Evolutionary conservation across 2,888 invertebrate genomes (phyloP).

Genomic region (Rhimphoctona megacephalus): DNA sequence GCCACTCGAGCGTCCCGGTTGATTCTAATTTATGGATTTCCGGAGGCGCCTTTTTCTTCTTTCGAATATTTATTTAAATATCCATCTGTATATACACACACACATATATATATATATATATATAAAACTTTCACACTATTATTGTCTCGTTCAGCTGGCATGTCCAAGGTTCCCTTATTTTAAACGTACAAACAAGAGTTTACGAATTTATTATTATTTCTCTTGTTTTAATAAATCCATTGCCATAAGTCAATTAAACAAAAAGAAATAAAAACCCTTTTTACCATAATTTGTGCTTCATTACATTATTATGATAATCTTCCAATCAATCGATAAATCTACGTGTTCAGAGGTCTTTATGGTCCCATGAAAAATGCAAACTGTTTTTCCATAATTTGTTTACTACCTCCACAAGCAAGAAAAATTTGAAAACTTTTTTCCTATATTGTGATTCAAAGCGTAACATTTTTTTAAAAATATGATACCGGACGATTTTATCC

Average conservation of each 20-base stretch:
- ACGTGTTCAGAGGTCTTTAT: background rate
- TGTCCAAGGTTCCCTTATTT: background rate
- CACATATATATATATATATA: too few species aligned
- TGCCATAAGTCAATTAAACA: background rate
- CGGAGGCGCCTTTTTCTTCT: constrained; percentile 66
- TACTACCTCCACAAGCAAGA: background rate
- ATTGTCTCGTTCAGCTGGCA: constrained; percentile 28
- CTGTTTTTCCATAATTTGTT: background rate
- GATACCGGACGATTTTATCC: constrained; percentile 1
- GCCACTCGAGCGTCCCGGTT: constrained; percentile 76
- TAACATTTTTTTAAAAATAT: background rate
- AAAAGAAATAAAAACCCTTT: background rate
- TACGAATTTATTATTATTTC: background rate
- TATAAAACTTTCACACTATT: constrained; percentile 18
- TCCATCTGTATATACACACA: background rate
- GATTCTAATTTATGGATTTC: constrained; percentile 83
- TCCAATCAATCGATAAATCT: background rate
- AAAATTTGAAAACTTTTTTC: background rate
- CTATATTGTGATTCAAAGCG: background rate
- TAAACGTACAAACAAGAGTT: background rate
- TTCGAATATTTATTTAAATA: constrained; percentile 12
- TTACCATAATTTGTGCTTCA: background rate
- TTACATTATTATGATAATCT: background rate
- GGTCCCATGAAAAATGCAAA: background rate
- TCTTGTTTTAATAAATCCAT: background rate